Percentiles rank a stretch among this genome's conserved stretches.
Conservation (phyloP, 2,113 vertebrate genomes). For the Corythornis cristatus region DNA sequence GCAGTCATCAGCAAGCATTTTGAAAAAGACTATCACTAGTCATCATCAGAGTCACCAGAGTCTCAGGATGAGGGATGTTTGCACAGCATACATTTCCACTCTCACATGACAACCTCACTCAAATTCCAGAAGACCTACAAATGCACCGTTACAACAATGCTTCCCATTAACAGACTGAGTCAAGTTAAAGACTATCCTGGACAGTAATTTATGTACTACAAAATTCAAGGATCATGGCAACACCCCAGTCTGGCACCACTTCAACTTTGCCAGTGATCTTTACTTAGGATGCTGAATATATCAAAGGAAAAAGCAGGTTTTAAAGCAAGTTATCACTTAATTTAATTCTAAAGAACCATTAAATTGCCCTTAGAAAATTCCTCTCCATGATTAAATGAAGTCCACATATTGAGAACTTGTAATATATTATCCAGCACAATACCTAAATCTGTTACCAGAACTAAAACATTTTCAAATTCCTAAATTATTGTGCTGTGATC, state of each 20-base stretch:
- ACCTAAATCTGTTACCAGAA: constrained; percentile 5
- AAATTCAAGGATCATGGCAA: neutral
- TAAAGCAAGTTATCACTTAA: neutral
- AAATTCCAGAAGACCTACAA: neutral
- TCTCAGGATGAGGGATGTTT: neutral
- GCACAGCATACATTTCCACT: neutral
- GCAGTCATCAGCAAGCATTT: neutral
- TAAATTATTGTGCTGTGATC: neutral
- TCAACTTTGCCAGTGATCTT: neutral
- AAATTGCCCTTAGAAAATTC: neutral
- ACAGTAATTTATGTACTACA: neutral
- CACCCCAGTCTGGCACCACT: neutral
- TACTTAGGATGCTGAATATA: neutral
- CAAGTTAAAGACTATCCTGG: neutral
- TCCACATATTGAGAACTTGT: neutral
- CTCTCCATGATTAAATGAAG: neutral
- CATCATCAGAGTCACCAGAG: neutral
- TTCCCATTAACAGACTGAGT: neutral
- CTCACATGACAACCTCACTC: neutral
- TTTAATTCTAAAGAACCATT: neutral
- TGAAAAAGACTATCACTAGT: neutral
- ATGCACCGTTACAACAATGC: neutral
- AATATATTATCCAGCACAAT: neutral
- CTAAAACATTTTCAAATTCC: neutral
- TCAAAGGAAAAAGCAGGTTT: neutral